These are phyloP conservation scores for Lycodopsis pacificus DNA, from an alignment of 2,797 vertebrate species.

Conservation along the genomic window DNA sequence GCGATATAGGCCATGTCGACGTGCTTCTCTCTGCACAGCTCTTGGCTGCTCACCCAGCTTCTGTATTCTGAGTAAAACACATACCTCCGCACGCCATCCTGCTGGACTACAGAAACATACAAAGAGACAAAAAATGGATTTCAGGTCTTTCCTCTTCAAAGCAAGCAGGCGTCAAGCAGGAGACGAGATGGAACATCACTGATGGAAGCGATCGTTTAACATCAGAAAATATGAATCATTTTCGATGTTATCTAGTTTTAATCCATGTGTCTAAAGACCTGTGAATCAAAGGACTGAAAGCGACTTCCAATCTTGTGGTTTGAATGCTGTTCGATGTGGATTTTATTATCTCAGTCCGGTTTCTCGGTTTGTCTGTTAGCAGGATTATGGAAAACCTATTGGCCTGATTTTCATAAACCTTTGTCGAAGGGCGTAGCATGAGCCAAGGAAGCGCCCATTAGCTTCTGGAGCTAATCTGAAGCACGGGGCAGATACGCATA, in stretches of 20 bases:
- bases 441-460: too few relatives aligned
- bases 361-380: too few relatives aligned
- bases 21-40: slow-evolving; percentile 39
- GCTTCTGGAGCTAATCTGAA: neutral
- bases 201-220: neutral
- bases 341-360: neutral
- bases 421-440: too few relatives aligned
- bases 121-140: neutral
- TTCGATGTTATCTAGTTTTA: neutral
- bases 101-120: slow-evolving; percentile 3
- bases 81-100: neutral
- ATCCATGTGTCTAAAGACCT: neutral
- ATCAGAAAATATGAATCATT: neutral
- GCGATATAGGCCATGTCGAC: slow-evolving; percentile 14
- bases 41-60: neutral
- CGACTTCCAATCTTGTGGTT: neutral
- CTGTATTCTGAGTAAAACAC: fast-evolving
- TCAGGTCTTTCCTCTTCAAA: neutral
- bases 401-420: too few relatives aligned
- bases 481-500: neutral
- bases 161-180: neutral
- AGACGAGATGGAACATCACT: neutral
- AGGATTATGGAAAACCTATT: too few relatives aligned
- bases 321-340: neutral
- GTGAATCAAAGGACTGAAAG: neutral